A percentile compares a stretch with the other conserved stretches of the same genome.
phyloP scores from a whole-genome alignment of 2,113 vertebrate species.

The Naja naja region DNA sequence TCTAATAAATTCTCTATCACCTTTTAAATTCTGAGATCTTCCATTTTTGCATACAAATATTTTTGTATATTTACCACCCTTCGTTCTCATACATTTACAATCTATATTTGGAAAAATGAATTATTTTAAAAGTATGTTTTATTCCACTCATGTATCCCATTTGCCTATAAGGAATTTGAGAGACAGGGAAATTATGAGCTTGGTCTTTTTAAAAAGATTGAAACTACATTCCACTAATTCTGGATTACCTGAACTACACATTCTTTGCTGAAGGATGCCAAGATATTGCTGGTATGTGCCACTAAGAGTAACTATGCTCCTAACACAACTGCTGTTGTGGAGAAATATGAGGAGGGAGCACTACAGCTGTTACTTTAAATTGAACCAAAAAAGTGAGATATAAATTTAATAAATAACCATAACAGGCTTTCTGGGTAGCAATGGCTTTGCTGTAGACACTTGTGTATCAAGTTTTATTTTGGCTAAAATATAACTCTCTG shows the following conservation, averaged over 20 bases:
- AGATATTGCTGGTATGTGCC: background rate
- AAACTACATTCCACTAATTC: background rate
- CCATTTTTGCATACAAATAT: background rate
- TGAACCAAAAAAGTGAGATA: background rate
- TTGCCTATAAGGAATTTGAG: background rate
- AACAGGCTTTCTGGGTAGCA: background rate
- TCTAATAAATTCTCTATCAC: background rate
- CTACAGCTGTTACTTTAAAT: background rate
- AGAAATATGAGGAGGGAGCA: background rate
- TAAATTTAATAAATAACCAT: background rate
- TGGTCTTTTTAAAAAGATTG: background rate
- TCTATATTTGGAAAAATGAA: background rate
- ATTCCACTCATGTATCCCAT: background rate
- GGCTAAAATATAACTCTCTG: background rate
- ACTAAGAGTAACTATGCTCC: background rate
- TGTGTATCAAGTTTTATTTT: background rate
- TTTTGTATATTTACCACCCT: background rate
- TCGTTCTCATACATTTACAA: background rate
- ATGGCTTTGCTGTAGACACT: background rate
- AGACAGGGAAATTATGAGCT: background rate
- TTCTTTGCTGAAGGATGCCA: background rate
- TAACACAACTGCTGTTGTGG: background rate
- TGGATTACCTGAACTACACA: background rate
- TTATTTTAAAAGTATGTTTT: background rate
- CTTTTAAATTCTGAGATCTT: background rate